Base-by-base conservation (phyloP, 2,888 invertebrate species). In the Andrena fulva region DNA sequence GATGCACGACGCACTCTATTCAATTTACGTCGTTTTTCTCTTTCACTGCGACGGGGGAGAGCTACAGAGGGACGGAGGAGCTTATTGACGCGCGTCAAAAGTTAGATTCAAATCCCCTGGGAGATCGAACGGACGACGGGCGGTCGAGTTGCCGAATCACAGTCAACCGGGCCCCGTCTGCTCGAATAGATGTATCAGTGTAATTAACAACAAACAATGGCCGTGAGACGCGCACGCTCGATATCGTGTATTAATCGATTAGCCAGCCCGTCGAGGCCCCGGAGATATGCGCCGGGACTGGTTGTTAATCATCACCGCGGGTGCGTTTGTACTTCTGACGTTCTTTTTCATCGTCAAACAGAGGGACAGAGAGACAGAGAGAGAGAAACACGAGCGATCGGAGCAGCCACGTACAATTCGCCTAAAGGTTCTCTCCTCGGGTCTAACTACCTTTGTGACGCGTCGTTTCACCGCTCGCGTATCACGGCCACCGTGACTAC, bases 131-230 rank as follows among this genome's bases (percentile, higher is more conserved):
- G 59, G 64, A 76, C 88, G 86, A 85, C 90, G 88, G 89, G 89
- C 87, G 91, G 89, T 90, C 90, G 81, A 80, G 85, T 85, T 87
- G 85, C 80, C 89, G 89, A 87, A 87, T 90, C 90, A 85, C 76
- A 87, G 72, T 35, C 76, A 72, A 71, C 54, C 27, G 35, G 52
- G 33, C 42, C 70, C 78, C 82, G 12, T 42, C 35, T 48, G 20
- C 64, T 87, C 84, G 89, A 87, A 91, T 90, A 87, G 91, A 91
- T 87, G 90, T 89, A 90, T 89, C 90, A 89, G 82, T 88, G 89
- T 91, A 92, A 92, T 92, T 92, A 92, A 92, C 91, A 89, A 91
- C 90, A 92, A 91, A 92, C 92, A 92, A 92, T 92, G 90, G 89
- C 85, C 84, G 89, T 85, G 86, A 87, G 87, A 85, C 82, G 85